Base-by-base conservation (phyloP, 2,113 vertebrate species). In the Gobio gobio region DNA sequence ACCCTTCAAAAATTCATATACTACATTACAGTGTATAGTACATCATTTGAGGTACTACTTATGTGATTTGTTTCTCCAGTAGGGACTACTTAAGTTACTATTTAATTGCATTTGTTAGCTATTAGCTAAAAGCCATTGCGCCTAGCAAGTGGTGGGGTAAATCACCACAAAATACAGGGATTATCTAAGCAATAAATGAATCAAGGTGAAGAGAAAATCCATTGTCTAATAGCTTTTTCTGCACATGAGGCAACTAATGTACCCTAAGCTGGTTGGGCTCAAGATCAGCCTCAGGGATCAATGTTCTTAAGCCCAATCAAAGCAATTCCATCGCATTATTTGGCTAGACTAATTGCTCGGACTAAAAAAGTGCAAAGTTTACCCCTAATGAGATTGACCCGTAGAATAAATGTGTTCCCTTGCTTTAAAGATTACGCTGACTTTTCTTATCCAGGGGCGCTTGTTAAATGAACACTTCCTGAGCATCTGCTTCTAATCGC, bases 201-300 rank as follows among this genome's bases (percentile, higher is more conserved):
- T 91, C 89, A 87, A 29, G n/a, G 86, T 91, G 59, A 86, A 76
- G 84, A 74, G 89, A 90, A 90, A 89, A 78, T 91, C 86, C 88
- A 79, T 81, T 14, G 88, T 85, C 68, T 92, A 92, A 89, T 88
- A 80, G 78, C 8, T 90, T 90, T 4, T 64, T 56, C 88, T 63
- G 86, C 70, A 88, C 90, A 68, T 87, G 89, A 64, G 49, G 61
- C 88, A 85, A 86, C 82, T 88, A 91, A 87, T 89, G 90, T 90
- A 91, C 73, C 78, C 89, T 86, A 54, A 5, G 79, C n/a, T 84
- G 36, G 81, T 26, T 79, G 80, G 72, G 74, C 82, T 89, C 74
- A 83, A 85, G 86, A 80, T 90, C 83, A 89, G n/a, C 47, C 88
- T 85, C 2, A 3, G 73, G 64, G 74, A 87, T 88, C 87, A 85